These are phyloP conservation scores for Lepilemur ruficaudatus DNA, from an alignment of 2,797 vertebrate genomes.

Conservation along the genomic window DNA sequence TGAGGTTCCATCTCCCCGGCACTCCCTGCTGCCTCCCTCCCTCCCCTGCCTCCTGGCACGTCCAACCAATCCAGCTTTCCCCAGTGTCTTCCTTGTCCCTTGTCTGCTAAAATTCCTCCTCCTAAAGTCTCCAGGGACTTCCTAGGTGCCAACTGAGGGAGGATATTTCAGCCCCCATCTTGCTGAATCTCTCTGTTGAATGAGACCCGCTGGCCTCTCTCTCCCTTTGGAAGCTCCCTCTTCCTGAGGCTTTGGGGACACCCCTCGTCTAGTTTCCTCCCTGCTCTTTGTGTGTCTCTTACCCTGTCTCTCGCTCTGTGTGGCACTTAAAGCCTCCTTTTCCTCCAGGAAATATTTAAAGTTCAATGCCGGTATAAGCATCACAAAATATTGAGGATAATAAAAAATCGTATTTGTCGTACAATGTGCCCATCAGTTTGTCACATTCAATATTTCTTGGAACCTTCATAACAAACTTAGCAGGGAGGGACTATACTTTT, in stretches of 20 bases:
- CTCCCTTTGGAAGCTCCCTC: not conserved
- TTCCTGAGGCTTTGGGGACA: not conserved
- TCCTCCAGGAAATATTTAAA: not conserved
- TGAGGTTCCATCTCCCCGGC: not conserved
- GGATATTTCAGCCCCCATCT: not conserved
- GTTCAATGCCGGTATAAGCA: not conserved
- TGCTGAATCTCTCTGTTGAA: not conserved
- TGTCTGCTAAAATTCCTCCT: not conserved
- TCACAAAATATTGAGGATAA: not conserved
- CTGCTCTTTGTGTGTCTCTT: not conserved
- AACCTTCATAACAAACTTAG: not conserved
- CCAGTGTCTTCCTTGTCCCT: not conserved
- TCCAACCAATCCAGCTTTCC: not conserved
- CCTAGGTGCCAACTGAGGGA: not conserved
- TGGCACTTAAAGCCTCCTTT: not conserved
- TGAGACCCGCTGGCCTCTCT: not conserved
- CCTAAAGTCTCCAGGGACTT: not conserved
- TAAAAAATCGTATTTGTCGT: not conserved
- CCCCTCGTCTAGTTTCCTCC: not conserved
- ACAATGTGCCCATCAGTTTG: accelerated
- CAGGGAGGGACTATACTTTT: not conserved
- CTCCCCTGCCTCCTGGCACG: not conserved
- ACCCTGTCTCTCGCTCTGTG: not conserved
- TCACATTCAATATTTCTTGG: not conserved
- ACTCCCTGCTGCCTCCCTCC: too few relatives aligned